Evolutionary conservation across 64 coral and sea anemone species (phyloP).

Genomic region (Dendronephthya gigantea): DNA sequence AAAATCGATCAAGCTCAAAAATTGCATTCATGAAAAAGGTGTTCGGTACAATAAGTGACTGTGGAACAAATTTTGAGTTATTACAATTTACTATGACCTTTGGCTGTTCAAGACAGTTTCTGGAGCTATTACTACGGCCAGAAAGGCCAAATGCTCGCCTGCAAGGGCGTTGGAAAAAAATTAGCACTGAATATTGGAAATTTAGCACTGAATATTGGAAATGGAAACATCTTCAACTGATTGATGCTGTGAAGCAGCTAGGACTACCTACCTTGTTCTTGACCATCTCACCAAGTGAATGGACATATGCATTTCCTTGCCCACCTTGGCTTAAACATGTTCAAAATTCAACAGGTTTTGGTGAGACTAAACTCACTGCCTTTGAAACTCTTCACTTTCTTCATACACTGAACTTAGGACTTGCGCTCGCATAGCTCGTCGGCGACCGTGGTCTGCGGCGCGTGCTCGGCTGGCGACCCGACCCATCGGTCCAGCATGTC

Average conservation of each 20-base stretch:
- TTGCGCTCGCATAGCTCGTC: too few species aligned
- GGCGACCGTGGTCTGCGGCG: too few species aligned
- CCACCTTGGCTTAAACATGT: neutral
- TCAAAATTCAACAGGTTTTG: neutral
- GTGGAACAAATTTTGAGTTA: constrained; percentile 17
- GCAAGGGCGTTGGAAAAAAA: constrained; percentile 16
- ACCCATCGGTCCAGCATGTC: too few species aligned
- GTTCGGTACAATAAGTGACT: constrained; percentile 17
- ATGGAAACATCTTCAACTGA: constrained; percentile 25
- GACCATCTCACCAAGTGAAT: constrained; percentile 26
- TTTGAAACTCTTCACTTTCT: constrained; percentile 10
- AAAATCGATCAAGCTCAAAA: neutral
- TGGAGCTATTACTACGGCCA: too few species aligned
- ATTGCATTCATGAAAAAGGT: constrained; percentile 16
- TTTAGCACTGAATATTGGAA: constrained; percentile 40
- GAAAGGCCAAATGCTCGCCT: neutral
- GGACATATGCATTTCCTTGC: constrained; percentile 42
- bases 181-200: too few species aligned
- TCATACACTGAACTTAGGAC: too few species aligned
- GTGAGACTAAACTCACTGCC: neutral
- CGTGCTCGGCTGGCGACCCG: too few species aligned
- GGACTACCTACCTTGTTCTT: constrained; percentile 30
- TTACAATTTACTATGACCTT: neutral
- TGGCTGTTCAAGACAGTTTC: constrained; percentile 47
- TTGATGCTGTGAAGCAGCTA: constrained; percentile 33